Conservation (phyloP, 92 coral and sea anemone genomes). For the Phenganax marumi region DNA sequence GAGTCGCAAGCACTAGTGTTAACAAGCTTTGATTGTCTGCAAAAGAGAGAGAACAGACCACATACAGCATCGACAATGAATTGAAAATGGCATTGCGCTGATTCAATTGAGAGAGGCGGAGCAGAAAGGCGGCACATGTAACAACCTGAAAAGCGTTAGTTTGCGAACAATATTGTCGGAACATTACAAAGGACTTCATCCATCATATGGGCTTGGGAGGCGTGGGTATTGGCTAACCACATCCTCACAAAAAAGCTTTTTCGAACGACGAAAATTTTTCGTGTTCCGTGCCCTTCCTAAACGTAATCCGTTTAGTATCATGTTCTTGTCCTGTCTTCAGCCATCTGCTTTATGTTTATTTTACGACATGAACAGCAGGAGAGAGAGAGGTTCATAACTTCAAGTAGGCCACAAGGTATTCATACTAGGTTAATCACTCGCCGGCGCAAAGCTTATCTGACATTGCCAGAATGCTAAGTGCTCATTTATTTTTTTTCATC, state of each 20-base stretch:
- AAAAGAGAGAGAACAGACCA: background rate
- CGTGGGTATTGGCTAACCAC: conserved; percentile 6
- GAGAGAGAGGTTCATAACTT: conserved; percentile 13
- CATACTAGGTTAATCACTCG: background rate
- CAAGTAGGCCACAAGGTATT: conserved; percentile 33
- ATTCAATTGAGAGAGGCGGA: conserved; percentile 17
- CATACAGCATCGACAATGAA: background rate
- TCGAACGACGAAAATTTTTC: background rate
- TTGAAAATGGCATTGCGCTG: conserved; percentile 4
- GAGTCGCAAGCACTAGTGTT: too few species aligned
- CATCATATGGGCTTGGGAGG: conserved; percentile 14
- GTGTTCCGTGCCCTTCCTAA: conserved; percentile 19
- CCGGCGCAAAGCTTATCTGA: conserved; percentile 28
- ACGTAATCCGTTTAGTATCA: conserved; percentile 43
- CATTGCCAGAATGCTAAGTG: conserved; percentile 33
- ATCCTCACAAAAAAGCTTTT: background rate
- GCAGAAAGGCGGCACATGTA: conserved; percentile 16
- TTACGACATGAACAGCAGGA: conserved; percentile 13
- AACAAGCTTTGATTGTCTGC: background rate
- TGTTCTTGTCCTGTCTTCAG: conserved; percentile 33
- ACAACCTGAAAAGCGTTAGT: conserved; percentile 11
- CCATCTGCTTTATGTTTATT: conserved; percentile 32
- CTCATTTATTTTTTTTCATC: conserved; percentile 23
- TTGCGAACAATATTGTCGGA: conserved; percentile 32
- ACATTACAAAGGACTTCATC: conserved; percentile 23